Conservation (phyloP, 1,140 invertebrate genomes). For the Pseudomyrmex sp. region DNA sequence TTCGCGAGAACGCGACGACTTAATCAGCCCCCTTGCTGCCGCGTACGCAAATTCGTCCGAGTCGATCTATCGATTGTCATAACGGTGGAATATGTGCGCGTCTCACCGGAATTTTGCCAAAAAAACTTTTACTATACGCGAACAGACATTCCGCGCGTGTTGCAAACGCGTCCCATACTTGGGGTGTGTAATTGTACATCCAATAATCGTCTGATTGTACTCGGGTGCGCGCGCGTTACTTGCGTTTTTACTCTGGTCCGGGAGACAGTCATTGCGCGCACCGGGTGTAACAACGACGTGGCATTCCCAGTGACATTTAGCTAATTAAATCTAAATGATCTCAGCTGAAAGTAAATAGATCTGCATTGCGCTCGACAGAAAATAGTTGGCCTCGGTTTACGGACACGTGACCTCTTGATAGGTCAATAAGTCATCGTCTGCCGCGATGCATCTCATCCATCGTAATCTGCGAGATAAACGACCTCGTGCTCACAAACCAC, state of each 20-base stretch:
- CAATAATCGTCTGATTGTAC: slow-evolving; percentile 51
- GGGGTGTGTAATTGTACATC: neutral
- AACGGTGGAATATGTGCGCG: neutral
- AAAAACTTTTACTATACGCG: neutral
- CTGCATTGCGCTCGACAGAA: neutral
- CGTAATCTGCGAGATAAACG: neutral
- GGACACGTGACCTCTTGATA: slow-evolving; percentile 11
- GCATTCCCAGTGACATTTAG: neutral
- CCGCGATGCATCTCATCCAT: neutral
- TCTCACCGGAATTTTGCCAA: neutral
- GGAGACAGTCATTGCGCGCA: slow-evolving; percentile 34
- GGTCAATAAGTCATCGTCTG: slow-evolving; percentile 12
- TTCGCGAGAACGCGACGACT: neutral
- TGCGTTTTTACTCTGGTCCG: slow-evolving; percentile 11
- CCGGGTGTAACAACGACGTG: neutral
- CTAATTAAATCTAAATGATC: slow-evolving; percentile 46
- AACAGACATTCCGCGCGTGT: neutral
- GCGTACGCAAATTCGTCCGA: neutral
- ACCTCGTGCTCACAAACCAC: neutral
- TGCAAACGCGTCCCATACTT: slow-evolving; percentile 2
- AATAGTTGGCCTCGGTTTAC: neutral
- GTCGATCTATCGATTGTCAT: neutral
- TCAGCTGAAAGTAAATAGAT: slow-evolving; percentile 35
- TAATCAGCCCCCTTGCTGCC: neutral
- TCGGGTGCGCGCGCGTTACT: slow-evolving; percentile 16